phyloP scores from a whole-genome alignment of 2,797 vertebrate genomes.

The Catamblyrhynchus diadema region DNA sequence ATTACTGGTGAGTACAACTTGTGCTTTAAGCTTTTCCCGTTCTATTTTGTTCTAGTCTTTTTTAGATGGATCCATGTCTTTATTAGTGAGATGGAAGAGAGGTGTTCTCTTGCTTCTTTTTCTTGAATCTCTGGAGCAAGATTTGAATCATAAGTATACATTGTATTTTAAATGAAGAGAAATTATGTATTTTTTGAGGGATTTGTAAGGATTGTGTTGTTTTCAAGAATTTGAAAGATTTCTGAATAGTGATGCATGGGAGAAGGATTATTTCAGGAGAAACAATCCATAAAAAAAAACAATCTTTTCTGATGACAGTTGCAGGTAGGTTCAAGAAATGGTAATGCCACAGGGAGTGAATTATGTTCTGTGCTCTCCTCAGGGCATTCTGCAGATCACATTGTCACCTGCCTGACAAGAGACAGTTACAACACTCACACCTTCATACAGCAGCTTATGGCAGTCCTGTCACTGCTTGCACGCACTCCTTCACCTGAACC shows the following conservation, averaged over 20 bases:
- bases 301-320: neutral
- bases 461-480: conserved; percentile 86
- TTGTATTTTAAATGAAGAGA: neutral
- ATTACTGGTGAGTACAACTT: conserved; percentile 83
- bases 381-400: conserved; percentile 87
- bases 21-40: neutral
- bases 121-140: neutral
- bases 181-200: neutral
- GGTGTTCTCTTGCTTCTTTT: neutral
- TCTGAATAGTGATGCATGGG: neutral
- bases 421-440: conserved; percentile 91
- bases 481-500: conserved; percentile 91
- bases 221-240: neutral
- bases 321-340: neutral
- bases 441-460: conserved; percentile 95
- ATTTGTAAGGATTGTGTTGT: neutral
- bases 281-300: neutral
- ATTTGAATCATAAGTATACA: neutral
- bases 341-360: neutral
- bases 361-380: neutral
- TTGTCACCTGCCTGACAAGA: conserved; percentile 90
- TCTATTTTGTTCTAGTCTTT: neutral
- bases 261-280: neutral
- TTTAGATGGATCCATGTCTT: neutral
- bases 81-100: neutral